Percentiles rank a stretch among this genome's conserved stretches.
These are phyloP conservation scores for Stercorarius parasiticus DNA, from an alignment of 2,113 vertebrate species.

Conservation along the genomic window DNA sequence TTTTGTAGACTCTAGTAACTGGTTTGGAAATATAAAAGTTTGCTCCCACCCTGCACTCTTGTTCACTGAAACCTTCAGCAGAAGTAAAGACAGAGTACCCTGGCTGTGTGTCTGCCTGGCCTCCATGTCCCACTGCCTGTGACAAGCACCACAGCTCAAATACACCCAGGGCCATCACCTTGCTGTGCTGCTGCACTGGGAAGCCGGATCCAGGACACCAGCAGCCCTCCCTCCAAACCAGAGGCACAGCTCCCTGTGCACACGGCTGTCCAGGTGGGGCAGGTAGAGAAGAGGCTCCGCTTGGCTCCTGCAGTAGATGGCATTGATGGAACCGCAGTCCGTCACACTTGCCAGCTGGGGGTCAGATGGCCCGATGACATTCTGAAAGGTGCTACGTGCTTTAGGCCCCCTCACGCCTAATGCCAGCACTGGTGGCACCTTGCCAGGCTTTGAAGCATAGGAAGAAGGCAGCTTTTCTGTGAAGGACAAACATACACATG, in stretches of 20 bases:
- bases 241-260: slow-evolving; percentile 71
- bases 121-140: not conserved
- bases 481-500: not conserved
- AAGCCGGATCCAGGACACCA: not conserved
- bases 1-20: not conserved
- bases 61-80: not conserved
- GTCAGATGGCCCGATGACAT: slow-evolving; percentile 44
- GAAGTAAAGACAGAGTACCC: not conserved
- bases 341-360: not conserved
- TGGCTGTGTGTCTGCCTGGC: not conserved
- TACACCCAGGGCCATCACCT: not conserved
- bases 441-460: not conserved
- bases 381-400: slow-evolving; percentile 47
- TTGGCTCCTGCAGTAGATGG: slow-evolving; percentile 7
- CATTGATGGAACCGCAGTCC: not conserved
- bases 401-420: slow-evolving; percentile 66
- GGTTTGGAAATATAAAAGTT: not conserved
- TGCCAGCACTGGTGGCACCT: slow-evolving; percentile 38
- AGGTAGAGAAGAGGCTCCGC: not conserved
- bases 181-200: not conserved
- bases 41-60: not conserved
- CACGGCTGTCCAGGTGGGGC: not conserved
- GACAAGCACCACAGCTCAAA: not conserved
- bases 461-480: slow-evolving; percentile 46
- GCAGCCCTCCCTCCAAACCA: slow-evolving; percentile 75